phyloP scores from a whole-genome alignment of 2,797 vertebrate species.

The Tenualosa thibaudeaui region DNA sequence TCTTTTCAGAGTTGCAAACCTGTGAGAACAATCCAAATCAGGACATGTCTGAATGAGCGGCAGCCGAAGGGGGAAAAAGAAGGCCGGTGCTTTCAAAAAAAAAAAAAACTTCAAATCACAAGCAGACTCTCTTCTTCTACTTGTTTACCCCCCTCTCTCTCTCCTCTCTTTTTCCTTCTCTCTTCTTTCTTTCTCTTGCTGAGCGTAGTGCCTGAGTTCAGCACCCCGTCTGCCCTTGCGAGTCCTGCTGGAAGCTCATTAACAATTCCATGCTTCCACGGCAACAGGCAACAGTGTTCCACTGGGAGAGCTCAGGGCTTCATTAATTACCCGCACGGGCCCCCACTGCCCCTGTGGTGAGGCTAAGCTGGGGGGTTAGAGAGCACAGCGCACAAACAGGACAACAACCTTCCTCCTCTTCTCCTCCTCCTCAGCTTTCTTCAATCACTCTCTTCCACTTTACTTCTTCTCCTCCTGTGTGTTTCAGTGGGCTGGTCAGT shows the following conservation, averaged over 20 bases:
- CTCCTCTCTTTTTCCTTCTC: constrained; percentile 36
- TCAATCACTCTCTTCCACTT: not conserved
- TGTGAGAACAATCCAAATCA: not conserved
- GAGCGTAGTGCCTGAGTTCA: not conserved
- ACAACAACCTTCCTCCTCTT: not conserved
- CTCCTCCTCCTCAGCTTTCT: not conserved
- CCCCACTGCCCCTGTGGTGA: constrained; percentile 36
- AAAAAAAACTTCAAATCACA: not conserved
- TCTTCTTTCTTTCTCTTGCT: constrained; percentile 27
- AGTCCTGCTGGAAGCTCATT: constrained; percentile 68
- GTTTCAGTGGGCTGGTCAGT: too few relatives aligned
- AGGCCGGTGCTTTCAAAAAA: not conserved
- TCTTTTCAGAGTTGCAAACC: not conserved
- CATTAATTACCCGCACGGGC: constrained; percentile 64
- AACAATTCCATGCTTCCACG: constrained; percentile 70
- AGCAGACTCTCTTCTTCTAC: not conserved
- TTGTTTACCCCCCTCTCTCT: constrained; percentile 28
- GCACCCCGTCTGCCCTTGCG: constrained; percentile 36
- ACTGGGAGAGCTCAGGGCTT: constrained; percentile 53
- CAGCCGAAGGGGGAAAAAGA: not conserved
- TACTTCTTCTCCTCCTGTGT: not conserved
- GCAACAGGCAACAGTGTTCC: constrained; percentile 73
- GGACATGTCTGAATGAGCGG: not conserved
- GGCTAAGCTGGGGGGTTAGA: not conserved
- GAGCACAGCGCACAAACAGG: not conserved